Percentiles rank a stretch among this genome's conserved stretches.
Evolutionary conservation across 2,797 vertebrate genomes (phyloP).

Genomic region (Anabas testudineus): DNA sequence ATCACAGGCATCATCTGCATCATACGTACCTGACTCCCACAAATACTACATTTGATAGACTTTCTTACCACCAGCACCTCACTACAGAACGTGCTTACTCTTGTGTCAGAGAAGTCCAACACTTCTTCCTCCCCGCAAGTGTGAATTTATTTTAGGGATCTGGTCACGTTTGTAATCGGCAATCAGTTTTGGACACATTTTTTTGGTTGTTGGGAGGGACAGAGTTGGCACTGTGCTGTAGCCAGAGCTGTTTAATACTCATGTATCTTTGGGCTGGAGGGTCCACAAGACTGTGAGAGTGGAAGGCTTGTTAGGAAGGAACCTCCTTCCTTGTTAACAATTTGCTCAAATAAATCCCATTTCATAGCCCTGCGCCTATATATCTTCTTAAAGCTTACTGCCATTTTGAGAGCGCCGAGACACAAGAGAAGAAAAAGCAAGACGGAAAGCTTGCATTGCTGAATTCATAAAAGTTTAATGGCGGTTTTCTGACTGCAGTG

Average conservation of each 20-base stretch:
- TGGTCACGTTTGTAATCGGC: slow-evolving; percentile 11
- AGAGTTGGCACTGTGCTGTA: slow-evolving; percentile 81
- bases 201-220: slow-evolving; percentile 62
- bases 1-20: slow-evolving; percentile 73
- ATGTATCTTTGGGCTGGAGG: slow-evolving; percentile 72
- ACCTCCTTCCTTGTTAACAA: slow-evolving; percentile 42
- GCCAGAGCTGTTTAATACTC: slow-evolving; percentile 79
- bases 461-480: slow-evolving; percentile 72
- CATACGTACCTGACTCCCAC: slow-evolving; percentile 89
- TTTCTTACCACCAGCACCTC: slow-evolving; percentile 88
- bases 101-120: slow-evolving; percentile 68
- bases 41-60: slow-evolving; percentile 83
- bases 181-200: slow-evolving; percentile 35
- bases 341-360: slow-evolving; percentile 77
- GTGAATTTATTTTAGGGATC: slow-evolving; percentile 18
- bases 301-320: slow-evolving; percentile 35
- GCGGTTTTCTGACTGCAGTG: slow-evolving; percentile 54
- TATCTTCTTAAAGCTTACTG: slow-evolving; percentile 29
- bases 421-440: slow-evolving; percentile 43
- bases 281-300: slow-evolving; percentile 83
- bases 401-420: slow-evolving; percentile 46
- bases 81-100: slow-evolving; percentile 70
- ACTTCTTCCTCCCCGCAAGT: slow-evolving; percentile 68
- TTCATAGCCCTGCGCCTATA: slow-evolving; percentile 64
- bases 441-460: slow-evolving; percentile 39